Evolutionary conservation across 2,797 vertebrate genomes (phyloP).

Genomic region (Peromyscus melanophrys): DNA sequence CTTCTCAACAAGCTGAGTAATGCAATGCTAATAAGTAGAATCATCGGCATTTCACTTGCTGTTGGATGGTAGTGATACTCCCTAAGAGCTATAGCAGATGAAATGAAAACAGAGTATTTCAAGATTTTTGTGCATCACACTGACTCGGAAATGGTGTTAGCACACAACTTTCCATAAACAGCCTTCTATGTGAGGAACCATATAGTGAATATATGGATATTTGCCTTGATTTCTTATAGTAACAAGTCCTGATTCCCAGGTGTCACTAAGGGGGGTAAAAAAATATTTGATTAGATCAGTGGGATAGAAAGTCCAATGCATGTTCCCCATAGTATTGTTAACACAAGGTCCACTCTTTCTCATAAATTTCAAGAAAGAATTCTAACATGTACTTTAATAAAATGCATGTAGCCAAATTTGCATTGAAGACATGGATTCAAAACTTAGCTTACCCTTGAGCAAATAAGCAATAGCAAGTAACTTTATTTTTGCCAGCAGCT

Average conservation of each 20-base stretch:
- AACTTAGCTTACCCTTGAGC: not conserved
- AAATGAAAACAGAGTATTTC: conserved; percentile 50
- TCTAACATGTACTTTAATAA: not conserved
- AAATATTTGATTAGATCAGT: not conserved
- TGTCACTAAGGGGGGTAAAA: not conserved
- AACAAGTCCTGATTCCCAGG: not conserved
- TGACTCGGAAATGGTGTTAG: conserved; percentile 17
- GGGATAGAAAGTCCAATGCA: not conserved
- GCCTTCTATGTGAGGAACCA: not conserved
- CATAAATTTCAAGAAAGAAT: not conserved
- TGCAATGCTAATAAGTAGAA: conserved; percentile 17
- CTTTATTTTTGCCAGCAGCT: not conserved
- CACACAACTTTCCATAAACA: not conserved
- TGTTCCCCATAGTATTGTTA: not conserved
- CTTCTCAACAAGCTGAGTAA: not conserved
- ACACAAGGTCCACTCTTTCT: not conserved
- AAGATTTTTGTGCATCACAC: conserved; percentile 57
- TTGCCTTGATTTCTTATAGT: not conserved
- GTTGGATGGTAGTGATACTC: conserved; percentile 6
- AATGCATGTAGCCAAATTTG: not conserved
- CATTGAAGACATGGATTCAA: not conserved
- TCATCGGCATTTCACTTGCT: conserved; percentile 27
- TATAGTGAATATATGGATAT: not conserved
- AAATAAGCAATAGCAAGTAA: not conserved
- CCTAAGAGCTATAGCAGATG: conserved; percentile 51